These are phyloP conservation scores for Heliopora coerulea DNA, from an alignment of 92 coral and sea anemone genomes.

Conservation along the genomic window DNA sequence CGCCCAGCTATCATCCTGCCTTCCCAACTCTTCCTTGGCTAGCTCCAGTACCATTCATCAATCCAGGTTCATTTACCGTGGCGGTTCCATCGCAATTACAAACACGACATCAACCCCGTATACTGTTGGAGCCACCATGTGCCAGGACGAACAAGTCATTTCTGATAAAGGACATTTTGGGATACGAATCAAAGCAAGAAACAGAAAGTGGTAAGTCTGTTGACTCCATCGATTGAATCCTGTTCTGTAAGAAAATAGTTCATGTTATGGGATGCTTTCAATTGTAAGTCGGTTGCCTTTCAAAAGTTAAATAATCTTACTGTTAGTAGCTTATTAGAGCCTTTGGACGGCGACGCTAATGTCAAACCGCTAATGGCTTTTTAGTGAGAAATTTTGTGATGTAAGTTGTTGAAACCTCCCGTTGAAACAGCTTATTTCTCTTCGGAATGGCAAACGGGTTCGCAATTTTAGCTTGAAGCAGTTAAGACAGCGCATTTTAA, in stretches of 20 bases:
- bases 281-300: no score
- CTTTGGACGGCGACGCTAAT: no score
- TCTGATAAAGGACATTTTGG: slow-evolving; percentile 18
- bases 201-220: slow-evolving; percentile 16
- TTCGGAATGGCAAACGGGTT: background rate
- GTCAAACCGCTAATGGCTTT: no score
- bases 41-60: background rate
- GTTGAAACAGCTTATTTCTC: no score
- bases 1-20: background rate
- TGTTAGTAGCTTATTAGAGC: no score
- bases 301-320: no score
- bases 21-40: background rate
- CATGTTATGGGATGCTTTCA: no score
- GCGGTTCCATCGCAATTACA: slow-evolving; percentile 1
- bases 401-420: no score
- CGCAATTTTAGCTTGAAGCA: background rate
- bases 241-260: background rate
- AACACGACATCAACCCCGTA: background rate
- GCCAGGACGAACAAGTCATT: slow-evolving; percentile 4
- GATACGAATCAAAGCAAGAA: background rate
- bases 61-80: background rate
- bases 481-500: background rate
- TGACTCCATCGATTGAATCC: background rate
- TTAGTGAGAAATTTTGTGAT: no score
- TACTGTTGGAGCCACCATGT: background rate